Base-by-base conservation (phyloP, 2,113 vertebrate genomes). In the Mirza zaza region DNA sequence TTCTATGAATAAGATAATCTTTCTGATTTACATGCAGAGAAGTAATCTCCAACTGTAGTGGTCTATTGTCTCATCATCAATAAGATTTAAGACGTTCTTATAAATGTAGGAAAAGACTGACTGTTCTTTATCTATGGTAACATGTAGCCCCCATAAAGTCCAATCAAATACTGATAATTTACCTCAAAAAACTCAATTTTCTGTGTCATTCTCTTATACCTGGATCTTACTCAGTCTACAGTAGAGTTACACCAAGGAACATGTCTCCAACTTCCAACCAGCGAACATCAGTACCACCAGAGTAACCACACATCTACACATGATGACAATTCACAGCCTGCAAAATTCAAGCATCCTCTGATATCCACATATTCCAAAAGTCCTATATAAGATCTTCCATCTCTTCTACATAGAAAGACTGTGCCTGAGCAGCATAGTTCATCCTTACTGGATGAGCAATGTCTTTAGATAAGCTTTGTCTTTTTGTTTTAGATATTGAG, bases 141-240 rank as follows among this genome's bases (percentile, higher is more conserved):
- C 27, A 23, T 55, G 6, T 39, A 71, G 36, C 45, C 5, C 11
- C 50, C 48, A 68, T 59, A 7, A 18, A 50, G 2, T 82, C 87
- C 29, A 82, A n/a, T 55, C 8, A 5, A 82, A 61, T 18, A 73
- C 34, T 55, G 18, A 71, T 8, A 65, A 80, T 9, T 76, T 85
- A 7, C 15, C 48, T 57, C 1, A 57, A 8, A 17, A 8, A 90
- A 80, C 21, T 79, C 14, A 36, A 25, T 67, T 42, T 75, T 5
- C 6, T 68, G 2, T 52, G 0, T 48, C 23, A 42, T 36, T 11
- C n/a, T 4, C 21, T 59, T 3, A 11, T 1, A n/a, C 76, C 2
- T 39, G 2, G 61, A 9, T 45, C 25, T 50, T 61, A 27, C 9
- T 42, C 45, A 83, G 6, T 20, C 18, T 27, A 2, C 1, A 65